Evolutionary conservation across 2,888 invertebrate species (phyloP), one percentile per base, ranked within the genome.

Genomic region (Chloroclystis v-ata): DNA sequence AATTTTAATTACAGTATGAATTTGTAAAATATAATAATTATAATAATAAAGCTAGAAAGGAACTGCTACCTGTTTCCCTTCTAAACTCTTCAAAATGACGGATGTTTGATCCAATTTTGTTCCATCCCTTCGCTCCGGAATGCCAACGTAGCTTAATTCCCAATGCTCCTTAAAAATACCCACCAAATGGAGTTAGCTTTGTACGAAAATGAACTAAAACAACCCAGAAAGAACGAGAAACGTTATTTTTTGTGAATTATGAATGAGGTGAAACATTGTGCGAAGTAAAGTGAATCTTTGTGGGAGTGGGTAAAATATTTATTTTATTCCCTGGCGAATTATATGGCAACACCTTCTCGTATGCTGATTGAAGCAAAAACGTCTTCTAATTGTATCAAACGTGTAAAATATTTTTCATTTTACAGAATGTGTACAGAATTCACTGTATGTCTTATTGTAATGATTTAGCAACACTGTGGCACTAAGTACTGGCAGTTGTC

Each of bases 91-190:
- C 12, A 46, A 43, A 37, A 47, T 39, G 50, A 47, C 37, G 54
- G 61, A 63, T 61, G 52, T 51, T 56, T 60, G 59, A 63, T 65
- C 58, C 59, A 61, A 61, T 65, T 64, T 58, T 57, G 53, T 43
- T 47, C 47, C 26, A 30, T 11, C 54, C 39, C 43, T 47, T 52
- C 42, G 52, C 50, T 52, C 49, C 47, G 56, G 52, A 51, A 56
- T 60, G 50, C 50, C 51, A 44, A 42, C 7, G 38, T 30, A 47
- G 30, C 37, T 33, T 30, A 64, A 69, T 62, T 68, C 66, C 67
- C 67, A 48, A 24, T n/a, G 57, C 57, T 59, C 55, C 59, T 59
- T 57, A 56, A 61, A 71, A 69, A 67, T 47, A 50, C 62, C 66
- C 62, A 64, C 57, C 58, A 59, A 72, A 68, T 64, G 57, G 61